Conservation (phyloP, 2,113 vertebrate genomes). For the Scolopax mira region DNA sequence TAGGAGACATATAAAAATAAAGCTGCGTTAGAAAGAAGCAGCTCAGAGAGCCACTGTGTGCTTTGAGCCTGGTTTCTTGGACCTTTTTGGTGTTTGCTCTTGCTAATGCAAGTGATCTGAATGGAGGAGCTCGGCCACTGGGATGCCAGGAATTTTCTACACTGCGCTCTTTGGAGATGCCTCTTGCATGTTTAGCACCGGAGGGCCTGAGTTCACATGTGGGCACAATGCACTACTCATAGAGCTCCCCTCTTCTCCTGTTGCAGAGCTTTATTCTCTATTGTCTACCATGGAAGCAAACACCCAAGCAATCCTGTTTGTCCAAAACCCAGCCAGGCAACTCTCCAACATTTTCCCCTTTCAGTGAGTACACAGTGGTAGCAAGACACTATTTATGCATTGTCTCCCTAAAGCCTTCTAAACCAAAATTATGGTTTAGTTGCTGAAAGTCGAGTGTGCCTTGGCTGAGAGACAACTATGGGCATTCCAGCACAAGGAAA, state of each 20-base stretch:
- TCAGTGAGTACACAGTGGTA: not conserved
- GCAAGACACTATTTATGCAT: constrained; percentile 30
- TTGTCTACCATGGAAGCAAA: constrained; percentile 4
- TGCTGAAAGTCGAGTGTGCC: constrained; percentile 1
- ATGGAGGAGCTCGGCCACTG: not conserved
- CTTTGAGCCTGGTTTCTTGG: not conserved
- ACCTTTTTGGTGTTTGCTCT: not conserved
- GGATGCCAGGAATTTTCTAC: not conserved
- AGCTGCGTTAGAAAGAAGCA: not conserved
- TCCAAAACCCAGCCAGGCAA: constrained; percentile 23
- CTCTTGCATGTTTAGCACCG: not conserved
- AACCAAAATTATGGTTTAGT: constrained; percentile 24
- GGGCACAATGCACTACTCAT: not conserved
- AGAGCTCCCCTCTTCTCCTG: not conserved
- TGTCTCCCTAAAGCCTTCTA: constrained; percentile 43
- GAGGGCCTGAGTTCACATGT: not conserved
- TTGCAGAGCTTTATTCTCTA: constrained; percentile 16
- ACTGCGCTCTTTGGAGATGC: not conserved
- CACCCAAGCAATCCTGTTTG: not conserved
- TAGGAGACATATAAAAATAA: not conserved
- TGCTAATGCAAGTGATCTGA: not conserved
- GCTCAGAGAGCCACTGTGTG: not conserved
- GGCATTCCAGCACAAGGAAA: not conserved
- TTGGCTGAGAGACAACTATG: constrained; percentile 21
- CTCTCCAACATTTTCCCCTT: constrained; percentile 18